phyloP scores from a whole-genome alignment of 2,888 invertebrate genomes.

The Syrphus vitripennis region DNA sequence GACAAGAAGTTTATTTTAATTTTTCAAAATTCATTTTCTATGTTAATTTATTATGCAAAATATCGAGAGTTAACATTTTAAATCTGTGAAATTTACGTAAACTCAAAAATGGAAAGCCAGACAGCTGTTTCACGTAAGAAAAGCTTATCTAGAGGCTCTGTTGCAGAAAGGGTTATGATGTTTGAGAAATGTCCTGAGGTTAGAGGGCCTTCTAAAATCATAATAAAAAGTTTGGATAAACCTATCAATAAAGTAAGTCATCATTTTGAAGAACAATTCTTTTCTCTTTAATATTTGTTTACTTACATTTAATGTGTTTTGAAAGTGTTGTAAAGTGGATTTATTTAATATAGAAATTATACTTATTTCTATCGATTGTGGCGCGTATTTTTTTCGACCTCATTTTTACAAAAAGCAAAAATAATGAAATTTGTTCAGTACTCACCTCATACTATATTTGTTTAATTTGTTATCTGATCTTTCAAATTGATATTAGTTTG shows the following conservation, averaged over 20 bases:
- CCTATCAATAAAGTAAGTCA: background rate
- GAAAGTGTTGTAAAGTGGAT: no score
- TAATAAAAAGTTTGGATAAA: background rate
- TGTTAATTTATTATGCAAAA: background rate
- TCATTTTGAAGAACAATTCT: background rate
- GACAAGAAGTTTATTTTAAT: background rate
- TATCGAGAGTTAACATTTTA: background rate
- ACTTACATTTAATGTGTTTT: background rate
- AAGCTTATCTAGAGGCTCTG: slow-evolving; percentile 18
- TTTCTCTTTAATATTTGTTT: background rate
- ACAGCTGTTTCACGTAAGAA: background rate
- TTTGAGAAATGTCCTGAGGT: slow-evolving; percentile 46
- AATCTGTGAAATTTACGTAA: background rate
- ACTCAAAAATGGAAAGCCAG: background rate
- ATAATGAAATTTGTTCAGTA: no score
- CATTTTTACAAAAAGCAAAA: no score
- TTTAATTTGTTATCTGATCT: no score
- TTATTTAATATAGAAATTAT: no score
- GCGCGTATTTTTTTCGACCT: no score
- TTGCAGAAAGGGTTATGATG: slow-evolving; percentile 42
- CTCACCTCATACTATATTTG: no score
- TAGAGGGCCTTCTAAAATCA: background rate
- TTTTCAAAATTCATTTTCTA: background rate
- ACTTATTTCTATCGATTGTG: no score
- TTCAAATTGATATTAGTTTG: no score